A percentile compares a stretch with the other conserved stretches of the same genome.
Evolutionary conservation across 2,797 vertebrate genomes (phyloP).

Genomic region (Petrocephalus sullivani): DNA sequence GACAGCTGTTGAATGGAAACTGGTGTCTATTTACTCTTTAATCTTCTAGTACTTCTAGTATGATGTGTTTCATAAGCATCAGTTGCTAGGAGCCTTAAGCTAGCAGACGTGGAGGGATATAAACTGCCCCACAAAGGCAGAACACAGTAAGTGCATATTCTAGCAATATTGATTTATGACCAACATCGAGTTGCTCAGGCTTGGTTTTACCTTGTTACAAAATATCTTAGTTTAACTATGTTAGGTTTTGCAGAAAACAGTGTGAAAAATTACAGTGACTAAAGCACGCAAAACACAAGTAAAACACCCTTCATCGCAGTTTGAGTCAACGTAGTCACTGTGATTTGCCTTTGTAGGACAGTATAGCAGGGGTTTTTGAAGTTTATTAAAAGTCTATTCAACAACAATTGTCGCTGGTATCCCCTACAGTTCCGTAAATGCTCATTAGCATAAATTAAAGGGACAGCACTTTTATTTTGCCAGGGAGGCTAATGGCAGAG

Average conservation of each 20-base stretch:
- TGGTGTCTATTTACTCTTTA: not conserved
- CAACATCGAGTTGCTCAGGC: not conserved
- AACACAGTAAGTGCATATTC: not conserved
- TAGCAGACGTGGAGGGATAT: not conserved
- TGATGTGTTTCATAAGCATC: not conserved
- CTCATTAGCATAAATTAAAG: slow-evolving; percentile 14
- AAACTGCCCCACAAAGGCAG: not conserved
- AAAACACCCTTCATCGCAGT: not conserved
- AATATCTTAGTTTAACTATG: not conserved
- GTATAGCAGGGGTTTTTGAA: not conserved
- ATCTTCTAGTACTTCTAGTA: not conserved
- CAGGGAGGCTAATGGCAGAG: not conserved
- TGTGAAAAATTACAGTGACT: not conserved
- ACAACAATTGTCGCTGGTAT: not conserved
- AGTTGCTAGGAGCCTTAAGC: not conserved
- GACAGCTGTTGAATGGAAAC: not conserved
- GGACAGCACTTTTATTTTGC: not conserved
- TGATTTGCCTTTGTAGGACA: not conserved
- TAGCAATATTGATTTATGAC: not conserved
- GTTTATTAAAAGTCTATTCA: not conserved
- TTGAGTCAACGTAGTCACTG: not conserved
- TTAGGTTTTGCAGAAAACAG: not conserved
- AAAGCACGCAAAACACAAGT: not conserved
- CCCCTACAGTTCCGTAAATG: not conserved
- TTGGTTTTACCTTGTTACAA: not conserved